Evolutionary conservation across 2,797 vertebrate genomes (phyloP).

Genomic region (Esox masquinongy): DNA sequence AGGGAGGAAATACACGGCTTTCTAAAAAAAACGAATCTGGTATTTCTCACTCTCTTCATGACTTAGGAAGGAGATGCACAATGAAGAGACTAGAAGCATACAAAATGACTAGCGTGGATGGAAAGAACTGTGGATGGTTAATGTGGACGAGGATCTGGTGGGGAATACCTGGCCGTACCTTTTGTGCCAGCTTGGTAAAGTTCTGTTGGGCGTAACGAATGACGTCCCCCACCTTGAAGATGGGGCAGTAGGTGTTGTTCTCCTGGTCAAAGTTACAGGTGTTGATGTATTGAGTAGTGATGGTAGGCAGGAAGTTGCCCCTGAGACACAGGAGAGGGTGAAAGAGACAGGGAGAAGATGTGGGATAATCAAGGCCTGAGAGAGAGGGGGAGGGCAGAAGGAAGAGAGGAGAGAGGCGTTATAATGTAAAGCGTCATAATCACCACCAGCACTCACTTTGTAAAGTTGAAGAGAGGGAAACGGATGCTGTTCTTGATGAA

Average conservation of each 20-base stretch:
- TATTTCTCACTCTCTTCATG: too few species aligned
- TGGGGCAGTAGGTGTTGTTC: slow-evolving; percentile 86
- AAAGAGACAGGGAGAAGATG: too few species aligned
- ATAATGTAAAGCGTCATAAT: background rate
- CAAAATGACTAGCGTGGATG: background rate
- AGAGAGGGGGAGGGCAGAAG: background rate
- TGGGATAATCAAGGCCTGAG: too few species aligned
- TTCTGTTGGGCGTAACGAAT: slow-evolving; percentile 84
- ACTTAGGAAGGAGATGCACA: background rate
- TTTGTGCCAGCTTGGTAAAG: slow-evolving; percentile 81
- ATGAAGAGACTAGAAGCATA: background rate
- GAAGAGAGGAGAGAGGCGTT: background rate
- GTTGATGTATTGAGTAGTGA: slow-evolving; percentile 72
- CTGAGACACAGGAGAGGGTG: slow-evolving; percentile 58
- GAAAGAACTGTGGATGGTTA: background rate
- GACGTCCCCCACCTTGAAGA: slow-evolving; percentile 89
- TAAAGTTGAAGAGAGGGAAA: slow-evolving; percentile 87
- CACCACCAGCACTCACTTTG: slow-evolving; percentile 74
- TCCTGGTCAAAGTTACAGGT: slow-evolving; percentile 84
- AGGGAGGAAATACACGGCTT: background rate
- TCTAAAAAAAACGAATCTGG: too few species aligned
- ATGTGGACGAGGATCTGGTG: background rate
- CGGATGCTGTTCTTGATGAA: slow-evolving; percentile 97
- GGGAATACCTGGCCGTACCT: slow-evolving; percentile 61
- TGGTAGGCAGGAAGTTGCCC: slow-evolving; percentile 86